Evolutionary conservation across 2,113 vertebrate genomes (phyloP).

Genomic region (Blennius ocellaris): DNA sequence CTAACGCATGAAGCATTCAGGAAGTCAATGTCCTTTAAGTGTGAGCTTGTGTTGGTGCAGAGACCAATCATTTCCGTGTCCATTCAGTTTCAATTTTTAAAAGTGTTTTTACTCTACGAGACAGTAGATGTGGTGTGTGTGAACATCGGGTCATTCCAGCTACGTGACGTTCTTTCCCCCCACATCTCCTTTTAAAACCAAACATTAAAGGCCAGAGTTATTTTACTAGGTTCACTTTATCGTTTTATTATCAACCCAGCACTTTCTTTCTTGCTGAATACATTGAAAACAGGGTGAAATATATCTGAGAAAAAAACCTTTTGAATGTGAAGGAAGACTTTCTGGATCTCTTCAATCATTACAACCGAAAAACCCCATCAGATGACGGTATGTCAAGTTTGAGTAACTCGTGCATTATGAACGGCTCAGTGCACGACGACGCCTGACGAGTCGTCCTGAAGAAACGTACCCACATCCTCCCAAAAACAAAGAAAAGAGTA

Average conservation of each 20-base stretch:
- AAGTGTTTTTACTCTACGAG: not conserved
- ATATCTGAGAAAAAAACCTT: not conserved
- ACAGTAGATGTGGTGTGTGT: conserved; percentile 2
- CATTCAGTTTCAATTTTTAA: not conserved
- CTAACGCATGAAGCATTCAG: not conserved
- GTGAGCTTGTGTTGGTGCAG: conserved; percentile 43
- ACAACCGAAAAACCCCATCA: no score
- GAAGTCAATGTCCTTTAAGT: conserved; percentile 20
- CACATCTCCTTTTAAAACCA: not conserved
- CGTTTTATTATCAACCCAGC: not conserved
- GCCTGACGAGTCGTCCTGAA: no score
- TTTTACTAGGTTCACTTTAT: no score
- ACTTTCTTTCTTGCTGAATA: not conserved
- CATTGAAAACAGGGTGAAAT: not conserved
- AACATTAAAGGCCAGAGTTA: no score
- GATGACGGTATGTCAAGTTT: no score
- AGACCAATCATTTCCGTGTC: not conserved
- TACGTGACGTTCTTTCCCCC: not conserved
- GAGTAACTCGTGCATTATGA: no score
- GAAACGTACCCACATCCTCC: no score
- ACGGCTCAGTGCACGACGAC: no score
- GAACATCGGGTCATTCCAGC: not conserved
- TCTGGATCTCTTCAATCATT: no score
- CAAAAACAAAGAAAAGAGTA: no score
- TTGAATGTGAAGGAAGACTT: no score